Base-by-base conservation (phyloP, 2,797 vertebrate species). In the Odontamblyopus lacepedii region DNA sequence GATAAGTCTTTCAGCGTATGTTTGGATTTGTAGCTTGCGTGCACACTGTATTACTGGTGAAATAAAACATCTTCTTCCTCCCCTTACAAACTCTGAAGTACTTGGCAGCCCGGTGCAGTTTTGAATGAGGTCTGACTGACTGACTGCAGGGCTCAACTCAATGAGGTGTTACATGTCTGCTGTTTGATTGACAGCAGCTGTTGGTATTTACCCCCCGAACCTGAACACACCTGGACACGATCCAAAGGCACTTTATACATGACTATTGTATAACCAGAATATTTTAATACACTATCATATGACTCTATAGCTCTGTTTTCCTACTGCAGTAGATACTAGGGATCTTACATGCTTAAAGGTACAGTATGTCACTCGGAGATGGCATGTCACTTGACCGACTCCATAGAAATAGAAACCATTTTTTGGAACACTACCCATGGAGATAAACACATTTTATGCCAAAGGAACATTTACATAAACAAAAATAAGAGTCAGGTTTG, bases 131-230 rank as follows among this genome's bases (percentile, higher is more conserved):
- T 71, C 73, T 78, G 67, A 29, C 59, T 68, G 75, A 65, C 63
- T 72, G 74, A 71, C 69, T 69, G 26, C 64, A 60, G 67, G 67
- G 63, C 77, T 61, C 71, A 16, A 26, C 64, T 80, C 77, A 82
- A 72, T 78, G 67, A 75, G 76, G 78, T 87, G 83, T 86, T 81
- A 83, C 82, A 77, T 82, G 75, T 79, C 76, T 76, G 61, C 53
- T 75, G 74, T 82, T 79, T 78, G 80, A 87, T 59, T 78, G 87
- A 84, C 81, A 81, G 62, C 75, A 16, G 63, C 70, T 76, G 67
- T 57, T 72, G 56, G 26, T 73, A 50, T 78, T 79, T 72, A 74
- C 76, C 78, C 73, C 7, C 59, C 73, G 73, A 70, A 71, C 63
- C 67, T 65, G 73, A 73, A 67, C 56, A 1, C 72, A 67, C 73